A percentile compares a stretch with the other conserved stretches of the same genome.
These are phyloP conservation scores for Centruroides sculpturatus DNA, from an alignment of 1,140 invertebrate species.

Conservation along the genomic window DNA sequence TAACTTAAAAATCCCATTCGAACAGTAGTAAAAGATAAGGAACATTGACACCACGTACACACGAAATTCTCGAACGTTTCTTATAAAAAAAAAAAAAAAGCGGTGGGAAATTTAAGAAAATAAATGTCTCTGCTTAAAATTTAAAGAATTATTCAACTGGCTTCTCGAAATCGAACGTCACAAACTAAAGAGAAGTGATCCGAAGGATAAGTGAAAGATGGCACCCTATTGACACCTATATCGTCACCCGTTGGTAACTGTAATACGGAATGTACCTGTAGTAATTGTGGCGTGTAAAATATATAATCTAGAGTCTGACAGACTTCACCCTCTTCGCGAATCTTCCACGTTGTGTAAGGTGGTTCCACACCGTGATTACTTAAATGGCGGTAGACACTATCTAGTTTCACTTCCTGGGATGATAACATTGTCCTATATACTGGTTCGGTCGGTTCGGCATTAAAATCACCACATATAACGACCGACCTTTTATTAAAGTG, in stretches of 20 bases:
- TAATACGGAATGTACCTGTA: slow-evolving; percentile 44
- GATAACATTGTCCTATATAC: slow-evolving; percentile 44
- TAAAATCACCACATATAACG: slow-evolving; percentile 61
- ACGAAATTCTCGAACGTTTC: too few species aligned
- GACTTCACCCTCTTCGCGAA: slow-evolving; percentile 50
- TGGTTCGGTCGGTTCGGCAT: slow-evolving; percentile 56
- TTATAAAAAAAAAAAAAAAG: too few species aligned
- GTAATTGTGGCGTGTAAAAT: slow-evolving; percentile 44
- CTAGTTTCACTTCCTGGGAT: slow-evolving; percentile 19
- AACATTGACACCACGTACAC: too few species aligned
- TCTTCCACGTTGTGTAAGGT: slow-evolving; percentile 61
- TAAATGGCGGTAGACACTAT: slow-evolving; percentile 27
- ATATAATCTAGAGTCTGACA: slow-evolving; percentile 67
- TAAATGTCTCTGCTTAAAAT: too few species aligned
- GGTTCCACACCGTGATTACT: slow-evolving; percentile 35
- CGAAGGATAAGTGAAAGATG: slow-evolving; percentile 53
- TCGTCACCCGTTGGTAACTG: slow-evolving; percentile 47
- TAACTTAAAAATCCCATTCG: too few species aligned
- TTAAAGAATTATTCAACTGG: slow-evolving; percentile 23
- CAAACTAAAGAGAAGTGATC: slow-evolving; percentile 63
- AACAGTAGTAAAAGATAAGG: too few species aligned
- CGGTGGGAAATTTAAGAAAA: too few species aligned
- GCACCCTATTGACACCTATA: slow-evolving; percentile 49
- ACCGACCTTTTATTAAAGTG: slow-evolving; percentile 31
- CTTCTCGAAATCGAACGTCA: slow-evolving; percentile 37